These are phyloP conservation scores for Sphenopsis melanotis DNA, from an alignment of 2,797 vertebrate species.

Conservation along the genomic window DNA sequence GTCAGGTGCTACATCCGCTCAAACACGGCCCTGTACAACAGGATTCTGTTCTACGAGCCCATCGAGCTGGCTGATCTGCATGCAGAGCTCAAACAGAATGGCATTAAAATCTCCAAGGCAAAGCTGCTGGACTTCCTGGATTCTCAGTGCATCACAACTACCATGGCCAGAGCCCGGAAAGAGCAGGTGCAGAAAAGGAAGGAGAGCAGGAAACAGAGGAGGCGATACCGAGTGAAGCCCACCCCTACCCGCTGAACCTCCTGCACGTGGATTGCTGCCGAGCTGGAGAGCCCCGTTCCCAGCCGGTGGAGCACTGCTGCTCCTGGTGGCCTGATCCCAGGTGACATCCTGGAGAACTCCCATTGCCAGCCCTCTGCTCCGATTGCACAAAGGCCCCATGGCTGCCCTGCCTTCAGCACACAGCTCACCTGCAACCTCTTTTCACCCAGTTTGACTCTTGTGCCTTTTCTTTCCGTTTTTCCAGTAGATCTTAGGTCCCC, in stretches of 20 bases:
- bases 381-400: background rate
- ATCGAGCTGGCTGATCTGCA: slow-evolving; percentile 85
- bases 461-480: background rate
- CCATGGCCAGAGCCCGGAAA: slow-evolving; percentile 79
- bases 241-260: background rate
- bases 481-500: background rate
- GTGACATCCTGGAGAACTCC: background rate
- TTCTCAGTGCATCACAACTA: slow-evolving; percentile 90
- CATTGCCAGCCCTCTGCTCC: rapidly evolving
- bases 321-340: background rate
- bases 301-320: background rate
- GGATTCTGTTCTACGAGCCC: slow-evolving; percentile 88
- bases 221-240: background rate
- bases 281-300: background rate
- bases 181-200: slow-evolving; percentile 38
- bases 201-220: slow-evolving; percentile 2
- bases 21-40: slow-evolving; percentile 75
- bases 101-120: slow-evolving; percentile 81
- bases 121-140: slow-evolving; percentile 91
- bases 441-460: rapidly evolving
- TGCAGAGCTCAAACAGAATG: slow-evolving; percentile 79
- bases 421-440: background rate
- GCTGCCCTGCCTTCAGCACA: background rate
- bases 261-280: rapidly evolving
- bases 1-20: slow-evolving; percentile 83